These are phyloP conservation scores for Eublepharis macularius DNA, from an alignment of 2,113 vertebrate species.

Conservation along the genomic window DNA sequence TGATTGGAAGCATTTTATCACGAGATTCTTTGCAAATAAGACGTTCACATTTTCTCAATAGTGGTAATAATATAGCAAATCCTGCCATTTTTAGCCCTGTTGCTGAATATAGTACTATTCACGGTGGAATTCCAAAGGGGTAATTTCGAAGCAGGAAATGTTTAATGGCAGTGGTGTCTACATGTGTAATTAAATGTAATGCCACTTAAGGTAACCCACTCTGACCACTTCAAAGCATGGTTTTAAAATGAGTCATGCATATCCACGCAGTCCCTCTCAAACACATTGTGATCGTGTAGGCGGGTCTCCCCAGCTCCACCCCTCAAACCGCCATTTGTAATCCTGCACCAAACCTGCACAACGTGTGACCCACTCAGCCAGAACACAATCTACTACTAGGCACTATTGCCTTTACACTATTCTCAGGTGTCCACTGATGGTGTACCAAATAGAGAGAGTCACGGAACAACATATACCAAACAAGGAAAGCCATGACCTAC, in stretches of 20 bases:
- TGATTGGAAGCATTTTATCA: no score
- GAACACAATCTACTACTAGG: no score
- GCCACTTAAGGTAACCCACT: background rate
- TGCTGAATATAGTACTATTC: background rate
- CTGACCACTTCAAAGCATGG: background rate
- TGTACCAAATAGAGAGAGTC: no score
- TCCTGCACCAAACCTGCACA: no score
- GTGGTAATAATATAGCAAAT: background rate
- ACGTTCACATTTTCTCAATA: background rate
- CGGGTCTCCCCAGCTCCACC: background rate
- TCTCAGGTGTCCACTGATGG: no score
- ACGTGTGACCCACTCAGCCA: no score
- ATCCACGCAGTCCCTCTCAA: background rate
- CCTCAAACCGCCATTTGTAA: no score
- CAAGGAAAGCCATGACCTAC: no score
- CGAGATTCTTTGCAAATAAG: no score
- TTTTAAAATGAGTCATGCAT: background rate
- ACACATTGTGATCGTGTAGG: background rate
- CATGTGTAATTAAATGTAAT: conserved; percentile 1
- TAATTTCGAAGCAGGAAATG: background rate
- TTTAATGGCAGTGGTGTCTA: background rate
- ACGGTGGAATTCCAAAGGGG: background rate
- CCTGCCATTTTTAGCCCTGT: background rate
- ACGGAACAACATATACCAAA: no score
- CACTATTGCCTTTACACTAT: no score